These are phyloP conservation scores for Penaeus vannamei DNA, from an alignment of 1,140 invertebrate genomes.

Conservation along the genomic window DNA sequence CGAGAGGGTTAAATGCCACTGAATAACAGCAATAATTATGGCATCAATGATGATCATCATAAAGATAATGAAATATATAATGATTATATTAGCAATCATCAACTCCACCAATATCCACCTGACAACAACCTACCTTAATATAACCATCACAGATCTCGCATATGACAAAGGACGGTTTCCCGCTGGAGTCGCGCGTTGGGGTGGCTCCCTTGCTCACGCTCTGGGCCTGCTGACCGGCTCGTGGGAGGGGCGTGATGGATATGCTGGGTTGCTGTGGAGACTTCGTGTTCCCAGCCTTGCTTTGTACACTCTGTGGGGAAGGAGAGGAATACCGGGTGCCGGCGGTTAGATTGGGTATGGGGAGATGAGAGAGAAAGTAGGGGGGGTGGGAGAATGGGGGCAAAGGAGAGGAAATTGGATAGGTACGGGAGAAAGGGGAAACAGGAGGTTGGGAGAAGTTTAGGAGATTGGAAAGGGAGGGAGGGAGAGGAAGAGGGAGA, in stretches of 20 bases:
- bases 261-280: slow-evolving; percentile 80
- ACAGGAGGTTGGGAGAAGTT: neutral
- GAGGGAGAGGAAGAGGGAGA: too few species aligned
- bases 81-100: too few species aligned
- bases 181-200: slow-evolving; percentile 51
- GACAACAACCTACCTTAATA: slow-evolving; percentile 79
- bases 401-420: neutral
- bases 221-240: slow-evolving; percentile 73
- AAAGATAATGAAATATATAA: too few species aligned
- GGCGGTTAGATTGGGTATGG: neutral
- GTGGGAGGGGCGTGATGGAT: slow-evolving; percentile 89
- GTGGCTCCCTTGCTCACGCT: slow-evolving; percentile 45
- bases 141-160: slow-evolving; percentile 97
- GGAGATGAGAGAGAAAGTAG: neutral
- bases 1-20: neutral
- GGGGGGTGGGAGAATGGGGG: neutral
- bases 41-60: too few species aligned
- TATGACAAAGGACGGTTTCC: slow-evolving; percentile 90
- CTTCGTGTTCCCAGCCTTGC: slow-evolving; percentile 62
- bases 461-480: neutral
- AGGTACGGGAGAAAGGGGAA: neutral
- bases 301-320: slow-evolving; percentile 67
- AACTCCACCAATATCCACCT: neutral
- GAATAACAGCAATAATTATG: neutral
- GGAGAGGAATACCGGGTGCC: neutral